phyloP scores from a whole-genome alignment of 2,113 vertebrate genomes.

The Muscicapa adusta region DNA sequence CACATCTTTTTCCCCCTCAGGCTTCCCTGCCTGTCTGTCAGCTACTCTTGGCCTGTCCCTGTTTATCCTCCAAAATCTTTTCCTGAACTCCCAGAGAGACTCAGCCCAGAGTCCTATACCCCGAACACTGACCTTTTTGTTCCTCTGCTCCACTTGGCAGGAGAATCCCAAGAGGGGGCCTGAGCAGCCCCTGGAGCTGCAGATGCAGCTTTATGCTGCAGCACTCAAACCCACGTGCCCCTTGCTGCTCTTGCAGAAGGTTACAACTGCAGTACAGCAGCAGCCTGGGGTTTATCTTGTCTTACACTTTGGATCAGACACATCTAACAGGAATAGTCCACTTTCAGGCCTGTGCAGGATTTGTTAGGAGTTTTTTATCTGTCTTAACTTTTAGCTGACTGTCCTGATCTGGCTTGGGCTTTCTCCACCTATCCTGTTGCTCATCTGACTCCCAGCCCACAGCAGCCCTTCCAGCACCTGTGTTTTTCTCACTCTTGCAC shows the following conservation, averaged over 20 bases:
- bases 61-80: not conserved
- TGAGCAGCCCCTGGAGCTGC: not conserved
- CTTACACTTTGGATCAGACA: not conserved
- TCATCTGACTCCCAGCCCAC: conserved; percentile 3
- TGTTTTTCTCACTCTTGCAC: conserved; percentile 43
- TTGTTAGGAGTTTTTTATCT: not conserved
- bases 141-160: not conserved
- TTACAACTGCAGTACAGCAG: not conserved
- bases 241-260: not conserved
- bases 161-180: not conserved
- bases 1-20: not conserved
- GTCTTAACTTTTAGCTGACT: not conserved
- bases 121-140: not conserved
- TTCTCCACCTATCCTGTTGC: conserved; percentile 47
- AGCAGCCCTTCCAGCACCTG: not conserved
- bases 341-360: not conserved
- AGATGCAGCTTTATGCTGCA: not conserved
- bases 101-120: not conserved
- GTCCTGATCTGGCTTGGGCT: not conserved
- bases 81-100: not conserved
- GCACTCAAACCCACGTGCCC: accelerated
- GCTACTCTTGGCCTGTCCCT: not conserved
- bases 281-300: not conserved
- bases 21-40: not conserved
- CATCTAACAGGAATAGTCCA: not conserved